These are phyloP conservation scores for Nematolebias whitei DNA, from an alignment of 2,113 vertebrate genomes.

Conservation along the genomic window DNA sequence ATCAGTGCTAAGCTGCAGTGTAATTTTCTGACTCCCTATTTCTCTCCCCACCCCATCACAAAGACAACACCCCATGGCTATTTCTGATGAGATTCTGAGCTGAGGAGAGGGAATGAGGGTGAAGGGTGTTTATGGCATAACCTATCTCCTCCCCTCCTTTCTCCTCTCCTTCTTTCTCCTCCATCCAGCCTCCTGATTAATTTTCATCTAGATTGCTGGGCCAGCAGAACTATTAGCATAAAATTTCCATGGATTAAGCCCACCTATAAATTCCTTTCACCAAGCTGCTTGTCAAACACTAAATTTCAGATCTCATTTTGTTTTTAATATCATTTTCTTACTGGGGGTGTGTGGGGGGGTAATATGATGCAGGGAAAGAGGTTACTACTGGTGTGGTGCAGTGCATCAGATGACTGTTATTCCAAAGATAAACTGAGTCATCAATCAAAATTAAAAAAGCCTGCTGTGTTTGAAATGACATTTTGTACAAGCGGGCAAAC, in stretches of 20 bases:
- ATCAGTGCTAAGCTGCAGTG: slow-evolving; percentile 82
- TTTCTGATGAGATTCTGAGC: slow-evolving; percentile 83
- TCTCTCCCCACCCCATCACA: slow-evolving; percentile 81
- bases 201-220: slow-evolving; percentile 81
- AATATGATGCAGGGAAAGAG: slow-evolving; percentile 36
- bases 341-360: too few species aligned
- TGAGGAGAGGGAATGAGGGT: slow-evolving; percentile 57
- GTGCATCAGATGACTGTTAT: slow-evolving; percentile 57
- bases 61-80: slow-evolving; percentile 84
- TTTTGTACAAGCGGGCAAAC: slow-evolving; percentile 27
- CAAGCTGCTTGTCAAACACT: slow-evolving; percentile 85
- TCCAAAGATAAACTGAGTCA: slow-evolving; percentile 78
- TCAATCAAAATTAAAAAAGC: slow-evolving; percentile 83
- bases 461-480: slow-evolving; percentile 56
- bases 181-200: slow-evolving; percentile 78
- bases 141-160: slow-evolving; percentile 34
- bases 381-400: slow-evolving; percentile 21
- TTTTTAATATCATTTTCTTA: slow-evolving; percentile 85
- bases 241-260: slow-evolving; percentile 83
- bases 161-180: slow-evolving; percentile 36
- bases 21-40: slow-evolving; percentile 82
- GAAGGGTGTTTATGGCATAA: slow-evolving; percentile 68
- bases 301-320: slow-evolving; percentile 87
- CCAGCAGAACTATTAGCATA: slow-evolving; percentile 84
- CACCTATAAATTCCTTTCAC: slow-evolving; percentile 83